Evolutionary conservation across 2,113 vertebrate genomes (phyloP).

Genomic region (Amphiprion percula): DNA sequence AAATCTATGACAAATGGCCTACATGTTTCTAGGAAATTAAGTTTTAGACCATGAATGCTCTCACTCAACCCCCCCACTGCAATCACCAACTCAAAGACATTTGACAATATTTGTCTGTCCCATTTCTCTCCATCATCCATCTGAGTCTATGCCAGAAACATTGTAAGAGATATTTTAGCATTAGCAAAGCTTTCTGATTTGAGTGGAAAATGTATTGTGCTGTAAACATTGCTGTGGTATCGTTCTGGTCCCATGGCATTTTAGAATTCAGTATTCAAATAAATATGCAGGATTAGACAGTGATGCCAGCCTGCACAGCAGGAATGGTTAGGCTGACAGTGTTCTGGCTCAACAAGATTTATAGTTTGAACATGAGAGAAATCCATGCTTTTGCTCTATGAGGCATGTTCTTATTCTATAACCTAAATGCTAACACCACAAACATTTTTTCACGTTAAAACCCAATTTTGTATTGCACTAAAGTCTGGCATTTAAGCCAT

Average conservation of each 20-base stretch:
- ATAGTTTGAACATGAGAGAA: too few species aligned
- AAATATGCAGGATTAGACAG: constrained; percentile 15
- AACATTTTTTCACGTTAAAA: too few species aligned
- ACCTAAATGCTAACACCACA: too few species aligned
- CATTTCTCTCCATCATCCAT: constrained; percentile 4
- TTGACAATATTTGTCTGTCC: background rate
- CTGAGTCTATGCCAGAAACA: background rate
- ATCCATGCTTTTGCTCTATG: too few species aligned
- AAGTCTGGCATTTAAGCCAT: too few species aligned
- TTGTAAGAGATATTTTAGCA: too few species aligned
- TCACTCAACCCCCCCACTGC: constrained; percentile 15
- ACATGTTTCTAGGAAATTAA: constrained; percentile 51
- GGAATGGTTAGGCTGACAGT: constrained; percentile 18
- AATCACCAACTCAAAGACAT: constrained; percentile 1
- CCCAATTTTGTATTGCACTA: too few species aligned
- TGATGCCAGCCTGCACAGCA: background rate
- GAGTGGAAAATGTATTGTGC: background rate
- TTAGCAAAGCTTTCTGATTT: too few species aligned
- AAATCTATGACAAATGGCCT: constrained; percentile 57
- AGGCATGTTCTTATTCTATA: too few species aligned
- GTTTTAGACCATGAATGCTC: constrained; percentile 37
- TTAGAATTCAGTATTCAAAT: constrained; percentile 18
- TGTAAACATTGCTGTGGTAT: constrained; percentile 8
- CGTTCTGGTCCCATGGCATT: background rate
- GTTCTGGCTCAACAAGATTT: background rate